Evolutionary conservation across 2,888 invertebrate genomes (phyloP).

Genomic region (Xestia c-nigrum): DNA sequence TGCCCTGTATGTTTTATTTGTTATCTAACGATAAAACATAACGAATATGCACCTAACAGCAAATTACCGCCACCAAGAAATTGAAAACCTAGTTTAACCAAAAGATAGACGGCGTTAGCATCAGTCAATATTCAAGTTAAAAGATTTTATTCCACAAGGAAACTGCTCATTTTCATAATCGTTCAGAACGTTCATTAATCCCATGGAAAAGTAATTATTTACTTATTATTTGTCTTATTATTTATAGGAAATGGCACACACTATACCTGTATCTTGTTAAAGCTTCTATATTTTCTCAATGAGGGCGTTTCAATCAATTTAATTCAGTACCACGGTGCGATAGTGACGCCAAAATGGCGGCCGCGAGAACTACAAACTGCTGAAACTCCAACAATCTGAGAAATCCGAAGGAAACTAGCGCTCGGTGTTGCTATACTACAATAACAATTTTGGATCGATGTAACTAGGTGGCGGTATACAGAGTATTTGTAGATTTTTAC

Average conservation of each 20-base stretch:
- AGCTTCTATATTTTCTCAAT: conserved; percentile 83
- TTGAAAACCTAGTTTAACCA: conserved; percentile 68
- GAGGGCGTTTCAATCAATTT: conserved; percentile 87
- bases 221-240: conserved; percentile 10
- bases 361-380: conserved; percentile 68
- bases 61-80: conserved; percentile 81
- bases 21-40: conserved; percentile 16
- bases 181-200: conserved; percentile 33
- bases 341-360: conserved; percentile 87
- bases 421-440: conserved; percentile 46
- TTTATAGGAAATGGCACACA: conserved; percentile 36
- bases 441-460: conserved; percentile 28
- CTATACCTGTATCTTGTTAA: conserved; percentile 65
- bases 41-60: conserved; percentile 65
- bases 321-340: conserved; percentile 71
- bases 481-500: not conserved
- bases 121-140: conserved; percentile 72
- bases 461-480: conserved; percentile 47
- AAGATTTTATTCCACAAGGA: conserved; percentile 49
- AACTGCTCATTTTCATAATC: conserved; percentile 57
- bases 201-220: conserved; percentile 12
- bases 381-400: conserved; percentile 9
- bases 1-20: not conserved
- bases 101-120: conserved; percentile 85
- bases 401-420: conserved; percentile 29